Evolutionary conservation across 2,888 invertebrate genomes (phyloP).

Genomic region (Scaptodrosophila latifasciaeformis): DNA sequence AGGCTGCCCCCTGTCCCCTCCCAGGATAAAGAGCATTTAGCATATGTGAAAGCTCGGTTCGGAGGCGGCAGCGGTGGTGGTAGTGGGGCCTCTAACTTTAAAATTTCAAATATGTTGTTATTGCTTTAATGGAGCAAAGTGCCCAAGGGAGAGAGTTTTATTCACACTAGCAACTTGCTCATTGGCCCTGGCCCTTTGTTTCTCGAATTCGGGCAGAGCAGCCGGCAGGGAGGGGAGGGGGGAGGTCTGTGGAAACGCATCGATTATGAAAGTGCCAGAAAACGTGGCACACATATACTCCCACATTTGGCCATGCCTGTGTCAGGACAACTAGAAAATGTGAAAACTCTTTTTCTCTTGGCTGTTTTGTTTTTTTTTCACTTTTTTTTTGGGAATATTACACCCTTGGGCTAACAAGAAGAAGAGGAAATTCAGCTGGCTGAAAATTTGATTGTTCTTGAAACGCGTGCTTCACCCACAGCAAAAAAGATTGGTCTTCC

Average conservation of each 20-base stretch:
- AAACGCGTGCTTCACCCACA: conserved; percentile 28
- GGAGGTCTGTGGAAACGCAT: conserved; percentile 38
- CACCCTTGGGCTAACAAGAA: neutral
- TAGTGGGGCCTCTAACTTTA: conserved; percentile 16
- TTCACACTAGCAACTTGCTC: neutral
- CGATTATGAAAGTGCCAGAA: conserved; percentile 63
- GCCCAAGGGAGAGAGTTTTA: neutral
- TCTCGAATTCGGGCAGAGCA: neutral
- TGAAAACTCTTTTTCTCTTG: neutral
- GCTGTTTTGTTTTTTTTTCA: neutral
- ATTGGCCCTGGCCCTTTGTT: neutral
- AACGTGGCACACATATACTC: neutral
- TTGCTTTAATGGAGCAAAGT: conserved; percentile 27
- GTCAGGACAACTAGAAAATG: neutral
- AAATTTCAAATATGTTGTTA: conserved; percentile 28
- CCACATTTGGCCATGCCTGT: too few species aligned
- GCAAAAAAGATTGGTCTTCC: neutral
- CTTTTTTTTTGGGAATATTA: conserved; percentile 5
- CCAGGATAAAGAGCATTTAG: conserved; percentile 40
- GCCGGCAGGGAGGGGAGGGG: neutral
- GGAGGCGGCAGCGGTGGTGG: conserved; percentile 1
- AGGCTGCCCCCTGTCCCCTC: too few species aligned
- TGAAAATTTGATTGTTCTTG: conserved; percentile 68
- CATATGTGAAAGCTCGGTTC: conserved; percentile 43
- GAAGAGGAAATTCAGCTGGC: conserved; percentile 44